Evolutionary conservation across 2,888 invertebrate species (phyloP), one percentile per base, ranked within the genome.

Genomic region (Perizoma affinitatum): DNA sequence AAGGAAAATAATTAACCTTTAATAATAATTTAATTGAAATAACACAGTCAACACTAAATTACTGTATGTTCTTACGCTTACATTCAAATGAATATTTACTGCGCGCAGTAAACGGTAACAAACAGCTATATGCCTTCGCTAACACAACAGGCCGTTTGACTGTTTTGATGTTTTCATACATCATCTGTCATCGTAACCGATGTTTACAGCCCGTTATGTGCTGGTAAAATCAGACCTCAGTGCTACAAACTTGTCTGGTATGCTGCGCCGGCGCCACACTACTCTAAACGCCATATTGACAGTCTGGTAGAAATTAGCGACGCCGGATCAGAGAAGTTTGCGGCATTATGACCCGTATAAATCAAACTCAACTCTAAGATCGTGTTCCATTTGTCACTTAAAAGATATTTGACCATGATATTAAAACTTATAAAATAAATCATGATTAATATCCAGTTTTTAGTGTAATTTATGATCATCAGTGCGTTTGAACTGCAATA

Each of bases 1-100:
- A 75, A 82, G 80, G 72, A 79, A 80, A 84, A 80, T 75, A 83
- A 86, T 80, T 75, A 83, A 86, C 83, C 81, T 89, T 90, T 91
- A 88, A 85, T 90, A 85, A 88, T 90, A 90, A 92, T 88, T 91
- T 91, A 90, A 85, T 82, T 83, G 83, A 84, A 88, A 86, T 87
- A 89, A 90, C 84, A 90, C 89, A 90, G 90, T 90, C 90, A 90
- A 87, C 76, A 79, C 86, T 90, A 90, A 88, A 90, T 89, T 91
- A 91, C 90, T 91, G 90, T 82, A 80, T 76, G 75, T 85, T 88
- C 82, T 83, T 80, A 59, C 70, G 67, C 88, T 83, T 85, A 85
- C 72, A 74, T 81, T 79, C 78, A 78, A 72, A 69, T 80, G 78
- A 78, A 83, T 75, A 79, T 73, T 63, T 88, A 90, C 88, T 87